Base-by-base conservation (phyloP, 1,140 invertebrate species). In the Ditylenchus dipsaci region DNA sequence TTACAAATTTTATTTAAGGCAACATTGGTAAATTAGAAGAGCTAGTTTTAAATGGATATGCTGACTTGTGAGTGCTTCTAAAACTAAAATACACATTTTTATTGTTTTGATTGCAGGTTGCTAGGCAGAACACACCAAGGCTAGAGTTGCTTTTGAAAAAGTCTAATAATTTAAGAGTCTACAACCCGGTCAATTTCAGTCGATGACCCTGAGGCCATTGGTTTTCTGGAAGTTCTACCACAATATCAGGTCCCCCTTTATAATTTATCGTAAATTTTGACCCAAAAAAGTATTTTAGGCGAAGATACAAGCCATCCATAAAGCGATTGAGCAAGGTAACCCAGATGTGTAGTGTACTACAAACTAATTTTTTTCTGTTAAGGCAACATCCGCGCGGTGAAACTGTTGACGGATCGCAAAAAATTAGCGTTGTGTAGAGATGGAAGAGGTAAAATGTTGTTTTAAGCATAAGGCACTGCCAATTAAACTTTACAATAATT, bases 21-120 rank as follows among this genome's bases (percentile, higher is more conserved):
- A 91, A 91, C 76, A 89, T 93, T 88, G 91, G 93, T 82, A 90
- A 91, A 84, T 84, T 94, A 74, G 91, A 91, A n/a, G 87, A 89
- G 63, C 84, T 92, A 73, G 91, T 94, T 1, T 85, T 94, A 8
- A 90, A 90, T 69, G 92, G 92, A 1, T 89, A 92, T 76, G 91
- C 91, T 0, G 88, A 89, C 66, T 87, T 89, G 78, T 53, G 11
- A 38, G 33, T 38, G 33, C 11, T 11, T 38, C 11, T 11, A 38
- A 11, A 38, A n/a, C n/a, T 38, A 11, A 38, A 3, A 5, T 38
- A 5, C 33, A 5, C 3, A 38, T 38, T 38, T 38, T 11, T 38
- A 38, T 11, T 3, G 3, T 38, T 38, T 38, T 38, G 3, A 38
- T 11, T 38, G 33, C 33, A 38, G 33, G 11, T 84, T 95, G 43